Conservation (phyloP, 1,140 invertebrate genomes). For the Marisa cornuarietis region DNA sequence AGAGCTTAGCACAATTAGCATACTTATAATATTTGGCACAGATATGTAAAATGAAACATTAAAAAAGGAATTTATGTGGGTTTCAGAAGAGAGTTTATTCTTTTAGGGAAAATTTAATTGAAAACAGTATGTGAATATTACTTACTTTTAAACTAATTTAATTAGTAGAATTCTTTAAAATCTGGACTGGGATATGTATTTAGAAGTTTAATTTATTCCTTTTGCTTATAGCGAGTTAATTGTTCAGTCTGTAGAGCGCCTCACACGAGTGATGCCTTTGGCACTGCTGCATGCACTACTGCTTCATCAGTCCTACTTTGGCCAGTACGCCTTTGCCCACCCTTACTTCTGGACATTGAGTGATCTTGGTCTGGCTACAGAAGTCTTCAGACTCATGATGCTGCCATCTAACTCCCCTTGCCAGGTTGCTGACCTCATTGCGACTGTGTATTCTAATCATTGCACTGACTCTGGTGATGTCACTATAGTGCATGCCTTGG, state of each 20-base stretch:
- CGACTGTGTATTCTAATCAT: constrained; percentile 50
- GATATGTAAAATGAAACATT: background rate
- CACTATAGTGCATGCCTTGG: constrained; percentile 37
- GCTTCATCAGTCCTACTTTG: constrained; percentile 54
- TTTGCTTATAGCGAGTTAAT: background rate
- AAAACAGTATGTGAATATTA: background rate
- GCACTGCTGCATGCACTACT: constrained; percentile 55
- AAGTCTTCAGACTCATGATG: constrained; percentile 46
- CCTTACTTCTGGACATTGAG: constrained; percentile 53
- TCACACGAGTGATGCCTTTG: constrained; percentile 51
- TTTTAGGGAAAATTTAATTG: background rate
- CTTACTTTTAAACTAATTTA: background rate
- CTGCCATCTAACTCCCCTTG: constrained; percentile 16
- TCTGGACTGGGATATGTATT: background rate
- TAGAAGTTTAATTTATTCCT: background rate
- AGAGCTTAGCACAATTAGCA: too few relatives aligned
- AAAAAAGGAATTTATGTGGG: background rate
- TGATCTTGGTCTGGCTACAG: constrained; percentile 49
- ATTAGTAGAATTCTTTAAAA: background rate
- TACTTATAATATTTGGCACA: too few relatives aligned
- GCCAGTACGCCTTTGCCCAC: constrained; percentile 47
- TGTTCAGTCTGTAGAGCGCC: constrained; percentile 40
- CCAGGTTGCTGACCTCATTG: constrained; percentile 42
- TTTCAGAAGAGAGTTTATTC: background rate
- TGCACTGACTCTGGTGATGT: constrained; percentile 49